Percentiles rank a stretch among this genome's conserved stretches.
These are phyloP conservation scores for Phylloscopus trochiloides DNA, from an alignment of 2,113 vertebrate species.

Conservation along the genomic window DNA sequence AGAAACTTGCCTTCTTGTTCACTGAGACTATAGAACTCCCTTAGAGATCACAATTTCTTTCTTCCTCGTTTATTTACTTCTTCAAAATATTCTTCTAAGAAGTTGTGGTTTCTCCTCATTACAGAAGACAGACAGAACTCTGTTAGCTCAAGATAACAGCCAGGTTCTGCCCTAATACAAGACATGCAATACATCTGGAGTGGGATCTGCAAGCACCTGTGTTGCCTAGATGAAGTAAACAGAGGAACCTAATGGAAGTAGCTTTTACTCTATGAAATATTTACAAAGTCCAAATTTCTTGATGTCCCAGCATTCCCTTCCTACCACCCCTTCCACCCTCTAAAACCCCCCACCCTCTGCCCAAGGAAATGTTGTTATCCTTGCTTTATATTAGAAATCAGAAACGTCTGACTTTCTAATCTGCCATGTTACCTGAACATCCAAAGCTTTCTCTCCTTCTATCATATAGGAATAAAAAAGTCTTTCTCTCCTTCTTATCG, in stretches of 20 bases:
- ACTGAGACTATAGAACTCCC: neutral
- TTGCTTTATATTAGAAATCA: neutral
- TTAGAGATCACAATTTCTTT: neutral
- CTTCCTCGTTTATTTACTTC: neutral
- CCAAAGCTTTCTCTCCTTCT: neutral
- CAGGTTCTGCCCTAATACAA: neutral
- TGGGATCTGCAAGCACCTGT: neutral
- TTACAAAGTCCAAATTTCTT: neutral
- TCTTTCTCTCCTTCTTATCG: neutral
- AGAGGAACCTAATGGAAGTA: neutral
- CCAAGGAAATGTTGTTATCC: neutral
- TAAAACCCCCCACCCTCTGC: neutral
- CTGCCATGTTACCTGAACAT: neutral
- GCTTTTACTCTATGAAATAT: neutral
- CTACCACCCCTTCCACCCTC: neutral
- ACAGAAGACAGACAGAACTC: neutral
- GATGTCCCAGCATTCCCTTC: neutral
- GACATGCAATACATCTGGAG: neutral
- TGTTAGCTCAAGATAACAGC: neutral
- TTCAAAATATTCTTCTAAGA: neutral
- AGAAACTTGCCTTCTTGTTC: neutral
- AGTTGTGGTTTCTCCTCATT: neutral
- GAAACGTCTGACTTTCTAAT: neutral
- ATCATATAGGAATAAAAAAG: neutral
- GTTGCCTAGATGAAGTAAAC: neutral